phyloP scores from a whole-genome alignment of 1,140 invertebrate species.

The Aphaenogaster rudis region DNA sequence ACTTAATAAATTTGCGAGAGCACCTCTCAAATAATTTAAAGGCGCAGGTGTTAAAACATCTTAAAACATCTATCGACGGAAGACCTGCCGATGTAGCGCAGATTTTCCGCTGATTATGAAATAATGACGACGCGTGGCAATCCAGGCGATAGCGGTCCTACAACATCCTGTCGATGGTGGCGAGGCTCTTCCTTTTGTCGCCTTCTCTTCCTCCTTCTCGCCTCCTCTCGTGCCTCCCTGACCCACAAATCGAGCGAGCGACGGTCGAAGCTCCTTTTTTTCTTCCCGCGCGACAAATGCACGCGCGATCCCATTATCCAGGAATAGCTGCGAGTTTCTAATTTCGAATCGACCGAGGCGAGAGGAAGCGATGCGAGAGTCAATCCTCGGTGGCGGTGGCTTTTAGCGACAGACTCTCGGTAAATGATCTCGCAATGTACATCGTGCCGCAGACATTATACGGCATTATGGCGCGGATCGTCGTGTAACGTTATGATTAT shows the following conservation, averaged over 20 bases:
- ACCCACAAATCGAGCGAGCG: constrained; percentile 56
- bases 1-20: not conserved
- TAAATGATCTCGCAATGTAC: constrained; percentile 77
- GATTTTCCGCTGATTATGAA: constrained; percentile 59
- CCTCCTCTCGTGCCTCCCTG: constrained; percentile 43
- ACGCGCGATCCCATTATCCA: constrained; percentile 44
- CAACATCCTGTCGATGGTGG: constrained; percentile 48
- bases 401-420: constrained; percentile 64
- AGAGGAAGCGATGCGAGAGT: constrained; percentile 9
- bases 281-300: constrained; percentile 9
- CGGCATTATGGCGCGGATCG: constrained; percentile 81
- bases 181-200: constrained; percentile 39
- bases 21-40: not conserved
- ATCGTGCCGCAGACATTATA: constrained; percentile 79
- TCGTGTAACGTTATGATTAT: constrained; percentile 85
- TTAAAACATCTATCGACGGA: not conserved
- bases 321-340: constrained; percentile 62
- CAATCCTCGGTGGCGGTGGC: not conserved
- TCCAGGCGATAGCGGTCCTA: constrained; percentile 51
- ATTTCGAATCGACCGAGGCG: constrained; percentile 65
- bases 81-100: not conserved
- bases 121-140: constrained; percentile 54
- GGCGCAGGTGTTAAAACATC: not conserved
- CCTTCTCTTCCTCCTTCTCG: constrained; percentile 38
- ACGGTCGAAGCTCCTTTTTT: constrained; percentile 27